Conservation (phyloP, 64 coral and sea anemone genomes). For the Actinia equina region DNA sequence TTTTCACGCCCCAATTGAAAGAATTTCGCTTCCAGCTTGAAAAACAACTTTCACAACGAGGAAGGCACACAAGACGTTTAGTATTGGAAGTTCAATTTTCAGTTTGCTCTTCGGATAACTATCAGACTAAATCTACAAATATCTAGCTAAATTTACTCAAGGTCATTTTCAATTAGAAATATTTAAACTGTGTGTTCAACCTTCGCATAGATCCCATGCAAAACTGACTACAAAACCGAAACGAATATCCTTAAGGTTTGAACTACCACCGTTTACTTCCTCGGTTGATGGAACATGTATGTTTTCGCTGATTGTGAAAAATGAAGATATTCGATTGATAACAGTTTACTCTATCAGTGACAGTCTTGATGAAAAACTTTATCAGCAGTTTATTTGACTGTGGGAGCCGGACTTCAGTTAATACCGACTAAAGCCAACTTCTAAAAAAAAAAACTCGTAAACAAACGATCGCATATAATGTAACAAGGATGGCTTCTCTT, state of each 20-base stretch:
- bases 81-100: slow-evolving; percentile 8
- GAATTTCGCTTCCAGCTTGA: background rate
- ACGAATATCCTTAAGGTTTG: too few relatives aligned
- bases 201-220: background rate
- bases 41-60: background rate
- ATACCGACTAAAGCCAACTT: background rate
- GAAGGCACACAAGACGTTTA: background rate
- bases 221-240: too few relatives aligned
- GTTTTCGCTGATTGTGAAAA: background rate
- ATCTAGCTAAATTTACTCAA: slow-evolving; percentile 29
- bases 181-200: slow-evolving; percentile 4
- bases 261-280: background rate
- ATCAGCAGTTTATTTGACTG: slow-evolving; percentile 14
- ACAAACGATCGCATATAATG: background rate
- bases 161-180: slow-evolving; percentile 30
- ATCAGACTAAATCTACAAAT: slow-evolving; percentile 42
- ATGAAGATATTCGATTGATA: slow-evolving; percentile 11
- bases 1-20: background rate
- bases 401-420: background rate
- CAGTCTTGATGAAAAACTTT: slow-evolving; percentile 10
- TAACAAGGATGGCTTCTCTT: background rate
- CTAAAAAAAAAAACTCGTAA: background rate
- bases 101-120: slow-evolving; percentile 21
- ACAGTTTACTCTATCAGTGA: slow-evolving; percentile 1
- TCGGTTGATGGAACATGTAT: background rate